Conservation (phyloP, 2,888 invertebrate genomes). For the Crossocerus cetratus region DNA sequence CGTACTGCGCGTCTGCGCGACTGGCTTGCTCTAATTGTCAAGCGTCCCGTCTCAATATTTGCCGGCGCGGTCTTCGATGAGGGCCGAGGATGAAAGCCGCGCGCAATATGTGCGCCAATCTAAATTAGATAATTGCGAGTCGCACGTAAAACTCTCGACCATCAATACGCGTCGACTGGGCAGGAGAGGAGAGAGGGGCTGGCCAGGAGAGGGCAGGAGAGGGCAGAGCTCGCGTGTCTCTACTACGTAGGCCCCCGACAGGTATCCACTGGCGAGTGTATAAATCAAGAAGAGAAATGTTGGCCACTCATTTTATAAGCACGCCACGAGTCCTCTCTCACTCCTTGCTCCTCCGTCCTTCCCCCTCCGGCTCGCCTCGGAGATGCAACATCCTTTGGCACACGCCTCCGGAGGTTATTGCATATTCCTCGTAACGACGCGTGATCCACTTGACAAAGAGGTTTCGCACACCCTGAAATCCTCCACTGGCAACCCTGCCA, state of each 20-base stretch:
- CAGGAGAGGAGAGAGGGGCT: neutral
- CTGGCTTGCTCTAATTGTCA: neutral
- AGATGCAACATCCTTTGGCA: slow-evolving; percentile 17
- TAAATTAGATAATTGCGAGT: neutral
- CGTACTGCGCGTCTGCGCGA: neutral
- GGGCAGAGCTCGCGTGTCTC: neutral
- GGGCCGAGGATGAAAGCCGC: too few relatives aligned
- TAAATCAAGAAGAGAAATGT: slow-evolving; percentile 43
- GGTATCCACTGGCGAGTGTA: slow-evolving; percentile 36
- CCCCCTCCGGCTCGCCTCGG: slow-evolving; percentile 27
- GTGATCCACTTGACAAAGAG: slow-evolving; percentile 41
- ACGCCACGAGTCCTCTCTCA: neutral
- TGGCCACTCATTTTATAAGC: slow-evolving; percentile 29
- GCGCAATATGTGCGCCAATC: neutral
- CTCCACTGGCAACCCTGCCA: neutral
- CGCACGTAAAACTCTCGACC: neutral
- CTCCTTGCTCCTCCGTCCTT: too few relatives aligned
- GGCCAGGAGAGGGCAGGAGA: neutral
- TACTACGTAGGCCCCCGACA: neutral
- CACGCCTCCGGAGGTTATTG: slow-evolving; percentile 22
- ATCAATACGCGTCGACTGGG: neutral
- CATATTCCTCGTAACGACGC: slow-evolving; percentile 39
- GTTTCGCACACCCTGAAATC: neutral
- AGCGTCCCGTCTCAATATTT: neutral
- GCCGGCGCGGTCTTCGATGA: too few relatives aligned